phyloP scores from a whole-genome alignment of 2,797 vertebrate genomes.

The Borostomias antarcticus region DNA sequence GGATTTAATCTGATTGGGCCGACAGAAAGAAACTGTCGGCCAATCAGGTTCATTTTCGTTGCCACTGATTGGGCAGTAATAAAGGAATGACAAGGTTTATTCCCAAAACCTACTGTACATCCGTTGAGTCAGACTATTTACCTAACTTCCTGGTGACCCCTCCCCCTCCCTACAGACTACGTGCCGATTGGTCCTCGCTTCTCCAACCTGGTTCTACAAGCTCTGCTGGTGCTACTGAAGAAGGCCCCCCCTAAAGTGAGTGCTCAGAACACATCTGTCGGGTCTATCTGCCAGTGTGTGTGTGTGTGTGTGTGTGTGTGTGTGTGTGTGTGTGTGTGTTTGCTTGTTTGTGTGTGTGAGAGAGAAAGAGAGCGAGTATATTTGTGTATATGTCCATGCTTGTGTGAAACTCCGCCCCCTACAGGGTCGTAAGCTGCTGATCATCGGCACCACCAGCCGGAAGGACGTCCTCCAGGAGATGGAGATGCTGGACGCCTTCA shows the following conservation, averaged over 20 bases:
- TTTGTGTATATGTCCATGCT: too few relatives aligned
- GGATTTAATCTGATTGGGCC: too few relatives aligned
- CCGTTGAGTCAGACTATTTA: neutral
- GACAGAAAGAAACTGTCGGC: too few relatives aligned
- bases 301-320: neutral
- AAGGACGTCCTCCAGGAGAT: slow-evolving; percentile 98
- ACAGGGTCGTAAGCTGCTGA: slow-evolving; percentile 94
- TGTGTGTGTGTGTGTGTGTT: neutral
- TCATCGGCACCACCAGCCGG: slow-evolving; percentile 96
- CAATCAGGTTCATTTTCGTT: too few relatives aligned
- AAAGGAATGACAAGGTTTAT: neutral
- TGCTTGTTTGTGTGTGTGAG: neutral
- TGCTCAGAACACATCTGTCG: neutral
- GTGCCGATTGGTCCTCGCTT: slow-evolving; percentile 89
- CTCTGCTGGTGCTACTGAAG: slow-evolving; percentile 86
- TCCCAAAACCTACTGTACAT: neutral
- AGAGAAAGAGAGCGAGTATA: neutral
- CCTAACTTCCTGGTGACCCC: slow-evolving; percentile 1
- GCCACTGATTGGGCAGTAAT: too few relatives aligned
- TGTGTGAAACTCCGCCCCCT: slow-evolving; percentile 6
- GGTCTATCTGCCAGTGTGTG: neutral
- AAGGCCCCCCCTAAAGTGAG: slow-evolving; percentile 84
- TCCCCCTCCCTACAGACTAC: slow-evolving; percentile 78
- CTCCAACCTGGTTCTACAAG: slow-evolving; percentile 87
- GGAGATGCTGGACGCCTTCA: slow-evolving; percentile 98